phyloP scores from a whole-genome alignment of 2,888 invertebrate species.

The Trimorus sp. region DNA sequence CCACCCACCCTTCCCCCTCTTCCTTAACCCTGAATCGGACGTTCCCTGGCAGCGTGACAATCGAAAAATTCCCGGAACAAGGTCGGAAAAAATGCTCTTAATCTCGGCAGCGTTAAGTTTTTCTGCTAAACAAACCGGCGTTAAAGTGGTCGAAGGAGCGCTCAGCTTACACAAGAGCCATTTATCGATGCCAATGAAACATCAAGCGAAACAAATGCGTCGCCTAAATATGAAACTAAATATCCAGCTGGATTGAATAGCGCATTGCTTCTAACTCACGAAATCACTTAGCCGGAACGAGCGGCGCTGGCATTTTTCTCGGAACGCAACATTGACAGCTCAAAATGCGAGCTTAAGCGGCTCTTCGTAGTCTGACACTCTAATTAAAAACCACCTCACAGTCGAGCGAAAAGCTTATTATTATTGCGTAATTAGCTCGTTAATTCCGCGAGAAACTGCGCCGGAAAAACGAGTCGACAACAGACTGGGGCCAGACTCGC shows the following conservation, averaged over 20 bases:
- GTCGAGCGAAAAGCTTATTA: conserved; percentile 27
- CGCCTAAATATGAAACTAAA: conserved; percentile 20
- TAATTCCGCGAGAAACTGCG: conserved; percentile 19
- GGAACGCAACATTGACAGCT: conserved; percentile 24
- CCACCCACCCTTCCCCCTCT: too few relatives aligned
- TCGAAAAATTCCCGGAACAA: too few relatives aligned
- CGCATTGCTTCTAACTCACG: conserved; percentile 15
- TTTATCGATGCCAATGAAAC: too few relatives aligned
- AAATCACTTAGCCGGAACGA: conserved; percentile 32
- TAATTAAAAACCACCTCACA: conserved; percentile 43
- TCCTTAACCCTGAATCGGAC: too few relatives aligned
- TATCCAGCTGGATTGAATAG: not conserved
- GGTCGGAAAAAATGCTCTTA: too few relatives aligned
- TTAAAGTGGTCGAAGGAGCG: too few relatives aligned
- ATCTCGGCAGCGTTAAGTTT: too few relatives aligned
- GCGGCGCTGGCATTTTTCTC: conserved; percentile 19
- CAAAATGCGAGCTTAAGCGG: conserved; percentile 23
- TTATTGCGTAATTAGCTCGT: conserved; percentile 38
- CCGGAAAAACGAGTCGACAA: conserved; percentile 1
- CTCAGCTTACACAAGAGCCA: too few relatives aligned
- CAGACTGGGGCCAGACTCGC: not conserved
- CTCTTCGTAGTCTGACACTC: conserved; percentile 23
- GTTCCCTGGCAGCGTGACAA: too few relatives aligned
- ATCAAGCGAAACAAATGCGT: not conserved
- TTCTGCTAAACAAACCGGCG: too few relatives aligned